Conservation (phyloP, 92 coral and sea anemone genomes). For the Ricordea florida region DNA sequence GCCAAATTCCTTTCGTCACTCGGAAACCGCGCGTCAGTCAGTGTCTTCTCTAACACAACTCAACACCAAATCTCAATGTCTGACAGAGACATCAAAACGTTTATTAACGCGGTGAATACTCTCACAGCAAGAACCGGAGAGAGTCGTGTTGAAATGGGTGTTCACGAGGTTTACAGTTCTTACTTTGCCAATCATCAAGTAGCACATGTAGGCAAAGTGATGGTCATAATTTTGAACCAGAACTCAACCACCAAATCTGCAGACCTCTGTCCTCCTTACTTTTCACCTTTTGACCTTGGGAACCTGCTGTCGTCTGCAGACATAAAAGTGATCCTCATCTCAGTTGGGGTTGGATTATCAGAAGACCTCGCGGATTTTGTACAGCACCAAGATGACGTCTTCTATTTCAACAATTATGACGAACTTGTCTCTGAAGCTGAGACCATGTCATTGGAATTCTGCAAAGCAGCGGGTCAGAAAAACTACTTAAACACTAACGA, state of each 20-base stretch:
- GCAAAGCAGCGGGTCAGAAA: constrained; percentile 14
- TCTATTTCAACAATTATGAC: neutral
- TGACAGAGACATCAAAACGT: neutral
- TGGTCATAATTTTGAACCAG: neutral
- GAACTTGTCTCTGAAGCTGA: constrained; percentile 14
- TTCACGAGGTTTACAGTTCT: neutral
- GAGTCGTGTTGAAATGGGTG: constrained; percentile 1
- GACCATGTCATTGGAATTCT: neutral
- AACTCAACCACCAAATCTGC: neutral
- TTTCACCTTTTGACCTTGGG: neutral
- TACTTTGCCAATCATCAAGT: neutral
- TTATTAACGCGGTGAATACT: neutral
- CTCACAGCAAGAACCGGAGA: neutral
- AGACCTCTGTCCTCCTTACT: neutral
- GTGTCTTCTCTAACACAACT: neutral
- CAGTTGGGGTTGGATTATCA: neutral
- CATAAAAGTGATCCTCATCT: constrained; percentile 1
- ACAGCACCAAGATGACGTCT: constrained; percentile 5
- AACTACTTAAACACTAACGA: neutral
- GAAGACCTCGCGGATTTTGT: neutral
- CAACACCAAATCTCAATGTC: neutral
- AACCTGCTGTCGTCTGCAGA: neutral
- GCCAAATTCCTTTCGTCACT: neutral
- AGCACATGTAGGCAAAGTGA: neutral
- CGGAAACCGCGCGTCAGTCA: constrained; percentile 5